Conservation (phyloP, 2,797 vertebrate species). For the Paramormyrops hopkinsi region DNA sequence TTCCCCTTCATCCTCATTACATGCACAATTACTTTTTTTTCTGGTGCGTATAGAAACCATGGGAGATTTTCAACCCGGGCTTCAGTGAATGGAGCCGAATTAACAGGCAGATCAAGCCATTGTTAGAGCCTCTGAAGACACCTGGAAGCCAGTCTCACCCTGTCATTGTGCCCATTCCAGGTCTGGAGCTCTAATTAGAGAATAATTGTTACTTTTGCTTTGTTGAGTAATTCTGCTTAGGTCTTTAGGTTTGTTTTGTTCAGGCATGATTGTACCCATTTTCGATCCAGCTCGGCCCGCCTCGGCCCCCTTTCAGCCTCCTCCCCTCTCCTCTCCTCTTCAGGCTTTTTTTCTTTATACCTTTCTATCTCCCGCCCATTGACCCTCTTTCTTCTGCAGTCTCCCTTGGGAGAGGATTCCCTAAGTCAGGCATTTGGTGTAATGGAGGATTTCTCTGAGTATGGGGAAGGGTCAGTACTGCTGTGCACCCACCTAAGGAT, state of each 20-base stretch:
- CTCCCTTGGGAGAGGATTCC: neutral
- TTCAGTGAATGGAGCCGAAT: conserved; percentile 10
- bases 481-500: neutral
- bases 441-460: neutral
- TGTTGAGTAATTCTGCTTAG: neutral
- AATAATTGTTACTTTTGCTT: neutral
- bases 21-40: conserved; percentile 7
- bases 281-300: neutral
- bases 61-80: neutral
- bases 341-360: neutral
- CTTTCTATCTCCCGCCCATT: neutral
- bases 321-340: neutral
- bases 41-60: conserved; percentile 4
- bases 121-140: neutral
- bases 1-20: neutral
- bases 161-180: neutral
- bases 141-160: neutral
- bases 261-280: neutral
- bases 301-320: neutral
- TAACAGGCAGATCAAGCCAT: conserved; percentile 10
- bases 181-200: neutral
- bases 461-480: neutral
- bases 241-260: neutral
- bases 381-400: neutral
- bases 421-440: neutral